Base-by-base conservation (phyloP, 2,888 invertebrate genomes). In the Caenorhabditis sp. region DNA sequence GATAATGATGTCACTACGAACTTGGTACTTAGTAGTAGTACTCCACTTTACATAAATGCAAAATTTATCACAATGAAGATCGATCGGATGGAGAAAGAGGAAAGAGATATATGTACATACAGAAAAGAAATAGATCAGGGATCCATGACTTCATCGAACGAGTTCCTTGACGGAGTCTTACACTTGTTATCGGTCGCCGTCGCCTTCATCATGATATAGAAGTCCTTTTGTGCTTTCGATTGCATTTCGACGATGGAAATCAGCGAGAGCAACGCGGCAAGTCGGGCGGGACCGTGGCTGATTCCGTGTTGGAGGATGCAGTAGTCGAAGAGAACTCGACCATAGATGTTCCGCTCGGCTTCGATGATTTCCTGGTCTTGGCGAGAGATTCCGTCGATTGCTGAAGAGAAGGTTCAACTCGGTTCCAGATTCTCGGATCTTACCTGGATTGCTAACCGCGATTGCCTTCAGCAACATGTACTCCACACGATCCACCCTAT, bases 121-220 rank as follows among this genome's bases (percentile, higher is more conserved):
- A 20, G 1, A 35, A 24, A n/a, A 2, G 40, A 47, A 56, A 28
- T 15, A 20, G 24, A 20, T 22, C 22, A 40, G 1, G 71, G 61
- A 62, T 67, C 74, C 74, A 74, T 74, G n/a, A 74, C 44, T 67
- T 74, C 74, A 11, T 74, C 74, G 24, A 65, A 74, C 18, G 65
- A n/a, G 53, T 53, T 35, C 20, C 60, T 24, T 0, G 53, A 50
- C 26, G 60, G 60, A 51, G 58, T 37, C 20, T 50, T 35, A 13
- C 65, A 67, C 1, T 50, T 47, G 8, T 24, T 40, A 0, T 24
- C 24, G 1, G 18, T 32, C 13, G 64, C 50, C 8, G 58, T 60
- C 6, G 65, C 64, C 26, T 65, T 74, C 22, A 65, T 65, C 47
- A 58, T 24, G 0, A 65, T 18, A 22, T 74, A 74, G 24, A 65